Evolutionary conservation across 2,888 invertebrate species (phyloP).

Genomic region (Xestia rhomboidea): DNA sequence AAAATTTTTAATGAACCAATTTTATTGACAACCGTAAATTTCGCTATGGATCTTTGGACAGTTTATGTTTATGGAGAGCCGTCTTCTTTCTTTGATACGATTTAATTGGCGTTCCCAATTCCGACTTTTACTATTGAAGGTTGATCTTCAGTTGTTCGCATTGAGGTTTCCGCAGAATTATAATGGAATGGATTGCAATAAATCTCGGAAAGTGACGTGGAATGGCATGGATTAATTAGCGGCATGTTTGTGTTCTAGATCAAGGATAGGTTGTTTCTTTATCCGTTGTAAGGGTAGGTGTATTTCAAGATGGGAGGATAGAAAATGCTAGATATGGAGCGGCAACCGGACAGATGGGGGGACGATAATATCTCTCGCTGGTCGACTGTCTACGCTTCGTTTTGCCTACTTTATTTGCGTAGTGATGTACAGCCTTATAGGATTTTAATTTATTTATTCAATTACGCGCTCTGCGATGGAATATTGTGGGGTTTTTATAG

Average conservation of each 20-base stretch:
- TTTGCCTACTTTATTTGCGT: slow-evolving; percentile 79
- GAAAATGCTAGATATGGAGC: slow-evolving; percentile 82
- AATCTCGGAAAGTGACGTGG: slow-evolving; percentile 75
- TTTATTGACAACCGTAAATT: slow-evolving; percentile 85
- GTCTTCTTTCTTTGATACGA: slow-evolving; percentile 71
- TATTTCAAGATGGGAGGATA: slow-evolving; percentile 83
- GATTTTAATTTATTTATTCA: slow-evolving; percentile 72
- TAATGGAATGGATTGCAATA: slow-evolving; percentile 76
- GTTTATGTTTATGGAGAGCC: slow-evolving; percentile 79
- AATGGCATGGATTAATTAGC: slow-evolving; percentile 82
- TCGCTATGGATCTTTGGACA: slow-evolving; percentile 78
- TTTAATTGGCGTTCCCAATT: slow-evolving; percentile 78
- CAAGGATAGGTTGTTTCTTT: slow-evolving; percentile 78
- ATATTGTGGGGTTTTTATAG: slow-evolving; percentile 57
- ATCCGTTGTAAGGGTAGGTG: slow-evolving; percentile 77
- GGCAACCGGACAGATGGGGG: slow-evolving; percentile 81
- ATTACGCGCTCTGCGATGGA: slow-evolving; percentile 57
- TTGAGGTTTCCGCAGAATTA: slow-evolving; percentile 71
- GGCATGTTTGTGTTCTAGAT: slow-evolving; percentile 81
- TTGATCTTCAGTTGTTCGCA: slow-evolving; percentile 68
- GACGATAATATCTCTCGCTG: slow-evolving; percentile 79
- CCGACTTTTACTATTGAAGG: slow-evolving; percentile 67
- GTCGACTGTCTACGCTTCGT: slow-evolving; percentile 73
- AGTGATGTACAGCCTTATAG: slow-evolving; percentile 64
- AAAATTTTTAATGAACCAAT: slow-evolving; percentile 82